A percentile compares a stretch with the other conserved stretches of the same genome.
These are phyloP conservation scores for Eubucco bourcierii DNA, from an alignment of 2,113 vertebrate species.

Conservation along the genomic window DNA sequence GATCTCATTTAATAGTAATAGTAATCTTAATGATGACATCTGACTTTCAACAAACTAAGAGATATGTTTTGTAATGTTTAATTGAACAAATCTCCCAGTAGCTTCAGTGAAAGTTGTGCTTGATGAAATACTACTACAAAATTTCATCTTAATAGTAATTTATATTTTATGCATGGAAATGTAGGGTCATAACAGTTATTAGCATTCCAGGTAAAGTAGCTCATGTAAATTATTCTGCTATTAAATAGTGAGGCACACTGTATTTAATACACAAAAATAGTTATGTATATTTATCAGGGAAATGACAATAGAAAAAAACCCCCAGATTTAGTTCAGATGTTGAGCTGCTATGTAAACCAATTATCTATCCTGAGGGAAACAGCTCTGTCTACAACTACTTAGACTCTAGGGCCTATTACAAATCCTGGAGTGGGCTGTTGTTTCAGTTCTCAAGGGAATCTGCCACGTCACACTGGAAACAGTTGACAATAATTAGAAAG, in stretches of 20 bases:
- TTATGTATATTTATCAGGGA: constrained; percentile 78
- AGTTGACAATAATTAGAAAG: constrained; percentile 86
- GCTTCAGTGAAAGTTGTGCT: constrained; percentile 43
- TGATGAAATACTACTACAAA: constrained; percentile 57
- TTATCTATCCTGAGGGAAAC: constrained; percentile 84
- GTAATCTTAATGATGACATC: constrained; percentile 60
- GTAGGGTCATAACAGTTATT: constrained; percentile 63
- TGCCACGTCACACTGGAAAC: constrained; percentile 84
- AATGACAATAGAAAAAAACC: constrained; percentile 75
- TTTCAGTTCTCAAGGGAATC: constrained; percentile 82
- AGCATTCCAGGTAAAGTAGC: constrained; percentile 74
- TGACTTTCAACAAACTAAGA: constrained; percentile 67
- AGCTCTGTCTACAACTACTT: constrained; percentile 82
- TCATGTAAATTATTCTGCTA: constrained; percentile 73
- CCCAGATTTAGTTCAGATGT: constrained; percentile 80
- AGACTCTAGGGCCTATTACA: constrained; percentile 86
- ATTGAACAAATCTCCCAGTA: constrained; percentile 48
- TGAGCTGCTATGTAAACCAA: constrained; percentile 85
- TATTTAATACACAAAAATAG: constrained; percentile 77
- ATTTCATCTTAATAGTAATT: constrained; percentile 68
- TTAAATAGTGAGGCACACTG: constrained; percentile 70
- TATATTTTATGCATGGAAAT: constrained; percentile 72
- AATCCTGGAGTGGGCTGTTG: constrained; percentile 82
- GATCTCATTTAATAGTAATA: constrained; percentile 53
- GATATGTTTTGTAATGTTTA: constrained; percentile 42